Evolutionary conservation across 1,140 invertebrate species (phyloP), one percentile per base, ranked within the genome.

Genomic region (Caenorhabditis remanei): DNA sequence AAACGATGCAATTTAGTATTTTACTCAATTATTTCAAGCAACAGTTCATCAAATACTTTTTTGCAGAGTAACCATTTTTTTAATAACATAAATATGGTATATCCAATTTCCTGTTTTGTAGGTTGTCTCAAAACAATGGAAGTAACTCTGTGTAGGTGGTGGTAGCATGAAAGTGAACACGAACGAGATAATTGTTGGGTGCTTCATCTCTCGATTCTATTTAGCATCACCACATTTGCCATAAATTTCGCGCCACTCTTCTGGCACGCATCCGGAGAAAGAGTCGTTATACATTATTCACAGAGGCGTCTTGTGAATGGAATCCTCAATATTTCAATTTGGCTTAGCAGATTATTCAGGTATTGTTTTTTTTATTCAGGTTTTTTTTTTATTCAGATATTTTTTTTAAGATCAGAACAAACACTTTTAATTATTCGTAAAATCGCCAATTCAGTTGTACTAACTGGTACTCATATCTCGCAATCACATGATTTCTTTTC

Each of bases 101-200:
- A 1, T 71, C 41, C 65, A 71, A 71, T n/a, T 4, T n/a, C 14
- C 14, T 46, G n/a, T 46, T 46, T 43, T 46, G 13, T n/a, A 71
- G 16, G 1, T 79, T 3, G 43, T 24, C 21, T 19, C 13, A 21
- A 32, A 50, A 50, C 13, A 24, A 79, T 21, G n/a, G 24, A 50
- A 79, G 9, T 40, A 48, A 79, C 46, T 79, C 40, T n/a, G 41
- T 71, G 43, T 48, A 46, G 71, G 71, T 79, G 71, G 71, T 40
- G 14, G 46, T 2, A 13, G 43, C 46, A 21, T n/a, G 71, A 11
- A 24, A 50, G 43, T 48, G 46, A 50, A 41, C 71, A 79, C 21
- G 24, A 71, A 50, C 46, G 71, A 79, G 71, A 79, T 79, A 79
- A 79, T 79, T 79, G 71, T 79, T 24, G 71, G 71, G 43, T 79